Percentiles rank a stretch among this genome's conserved stretches.
Conservation (phyloP, 2,797 vertebrate genomes). For the Danio choprae region DNA sequence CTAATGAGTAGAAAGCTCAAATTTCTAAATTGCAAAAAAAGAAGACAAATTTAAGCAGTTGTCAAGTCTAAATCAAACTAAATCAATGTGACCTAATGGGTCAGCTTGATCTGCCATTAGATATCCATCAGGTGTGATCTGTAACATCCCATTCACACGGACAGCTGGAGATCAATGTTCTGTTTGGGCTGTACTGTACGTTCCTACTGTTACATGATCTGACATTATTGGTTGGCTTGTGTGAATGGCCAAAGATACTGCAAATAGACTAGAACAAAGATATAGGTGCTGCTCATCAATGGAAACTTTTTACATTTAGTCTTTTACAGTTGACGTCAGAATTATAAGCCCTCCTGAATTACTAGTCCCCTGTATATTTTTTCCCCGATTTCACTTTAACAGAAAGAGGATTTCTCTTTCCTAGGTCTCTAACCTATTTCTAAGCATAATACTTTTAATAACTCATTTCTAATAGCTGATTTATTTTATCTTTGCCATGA, state of each 20-base stretch:
- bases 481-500: no score
- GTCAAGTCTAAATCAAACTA: background rate
- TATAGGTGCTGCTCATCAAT: background rate
- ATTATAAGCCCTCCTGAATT: no score
- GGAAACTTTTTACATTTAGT: background rate
- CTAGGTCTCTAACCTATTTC: no score
- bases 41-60: background rate
- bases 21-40: background rate
- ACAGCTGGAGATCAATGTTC: background rate
- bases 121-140: conserved; percentile 25
- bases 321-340: no score
- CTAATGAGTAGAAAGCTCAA: background rate
- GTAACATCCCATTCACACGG: background rate
- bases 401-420: no score
- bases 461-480: no score
- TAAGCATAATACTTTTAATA: no score
- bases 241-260: background rate
- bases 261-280: conserved; percentile 5
- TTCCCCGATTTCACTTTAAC: no score
- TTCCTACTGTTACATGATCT: background rate
- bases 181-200: background rate
- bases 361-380: no score
- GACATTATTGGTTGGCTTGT: background rate
- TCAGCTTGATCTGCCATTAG: conserved; percentile 36
- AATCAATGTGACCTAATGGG: background rate